phyloP scores from a whole-genome alignment of 2,113 vertebrate genomes.

The Ginglymostoma cirratum region DNA sequence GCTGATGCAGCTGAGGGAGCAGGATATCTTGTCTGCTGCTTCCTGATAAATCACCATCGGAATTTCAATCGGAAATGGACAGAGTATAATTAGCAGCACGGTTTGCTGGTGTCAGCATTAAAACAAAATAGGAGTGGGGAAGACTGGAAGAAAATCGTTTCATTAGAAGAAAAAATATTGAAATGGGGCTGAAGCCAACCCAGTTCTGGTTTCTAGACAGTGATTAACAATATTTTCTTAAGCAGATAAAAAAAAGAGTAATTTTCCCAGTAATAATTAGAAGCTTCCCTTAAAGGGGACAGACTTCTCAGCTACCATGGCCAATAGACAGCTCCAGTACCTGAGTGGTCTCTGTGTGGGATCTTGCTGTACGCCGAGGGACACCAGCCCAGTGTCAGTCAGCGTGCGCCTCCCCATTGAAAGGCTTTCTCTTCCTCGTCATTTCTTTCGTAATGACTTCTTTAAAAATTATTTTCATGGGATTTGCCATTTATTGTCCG shows the following conservation, averaged over 20 bases:
- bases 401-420: not conserved
- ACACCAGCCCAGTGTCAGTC: not conserved
- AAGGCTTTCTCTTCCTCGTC: not conserved
- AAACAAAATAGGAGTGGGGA: slow-evolving; percentile 17
- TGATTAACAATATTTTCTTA: not conserved
- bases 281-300: not conserved
- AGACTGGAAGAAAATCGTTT: not conserved
- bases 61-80: slow-evolving; percentile 38
- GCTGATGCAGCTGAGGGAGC: slow-evolving; percentile 45
- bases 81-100: slow-evolving; percentile 44
- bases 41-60: slow-evolving; percentile 41
- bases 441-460: not conserved
- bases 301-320: not conserved
- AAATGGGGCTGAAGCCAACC: not conserved
- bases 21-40: slow-evolving; percentile 39
- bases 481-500: too few relatives aligned
- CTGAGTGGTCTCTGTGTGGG: not conserved
- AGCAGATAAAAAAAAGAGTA: not conserved
- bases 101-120: slow-evolving; percentile 47
- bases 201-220: not conserved
- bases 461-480: too few relatives aligned
- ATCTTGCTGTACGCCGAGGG: not conserved
- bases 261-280: not conserved
- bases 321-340: not conserved
- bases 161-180: not conserved